Evolutionary conservation across 2,113 vertebrate species (phyloP).

Genomic region (human): DNA sequence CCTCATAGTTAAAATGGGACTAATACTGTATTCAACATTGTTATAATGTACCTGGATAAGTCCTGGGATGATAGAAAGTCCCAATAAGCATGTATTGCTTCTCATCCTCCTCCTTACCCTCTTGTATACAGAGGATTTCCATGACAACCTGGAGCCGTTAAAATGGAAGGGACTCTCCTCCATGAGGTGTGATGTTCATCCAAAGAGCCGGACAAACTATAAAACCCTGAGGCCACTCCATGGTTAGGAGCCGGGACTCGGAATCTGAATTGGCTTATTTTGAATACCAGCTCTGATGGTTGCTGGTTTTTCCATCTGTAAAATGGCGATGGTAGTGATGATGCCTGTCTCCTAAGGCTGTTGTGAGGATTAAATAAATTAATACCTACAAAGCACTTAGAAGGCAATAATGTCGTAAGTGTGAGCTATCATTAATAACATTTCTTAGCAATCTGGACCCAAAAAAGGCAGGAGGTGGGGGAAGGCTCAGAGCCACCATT

Average conservation of each 20-base stretch:
- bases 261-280: too few relatives aligned
- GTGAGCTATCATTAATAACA: background rate
- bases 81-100: background rate
- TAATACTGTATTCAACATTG: background rate
- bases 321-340: background rate
- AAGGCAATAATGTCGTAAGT: background rate
- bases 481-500: background rate
- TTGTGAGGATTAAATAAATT: background rate
- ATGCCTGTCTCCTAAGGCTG: background rate
- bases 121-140: background rate
- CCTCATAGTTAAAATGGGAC: background rate
- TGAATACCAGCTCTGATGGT: background rate
- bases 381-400: background rate
- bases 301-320: background rate
- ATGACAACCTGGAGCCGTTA: background rate
- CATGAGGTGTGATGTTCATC: background rate
- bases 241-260: background rate
- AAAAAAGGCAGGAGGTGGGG: background rate
- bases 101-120: background rate
- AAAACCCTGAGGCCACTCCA: background rate
- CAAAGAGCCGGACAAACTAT: background rate
- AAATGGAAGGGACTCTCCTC: background rate
- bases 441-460: background rate
- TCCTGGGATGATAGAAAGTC: background rate
- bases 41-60: background rate